These are phyloP conservation scores for Setophaga kirtlandii DNA, from an alignment of 2,113 vertebrate species.

Conservation along the genomic window DNA sequence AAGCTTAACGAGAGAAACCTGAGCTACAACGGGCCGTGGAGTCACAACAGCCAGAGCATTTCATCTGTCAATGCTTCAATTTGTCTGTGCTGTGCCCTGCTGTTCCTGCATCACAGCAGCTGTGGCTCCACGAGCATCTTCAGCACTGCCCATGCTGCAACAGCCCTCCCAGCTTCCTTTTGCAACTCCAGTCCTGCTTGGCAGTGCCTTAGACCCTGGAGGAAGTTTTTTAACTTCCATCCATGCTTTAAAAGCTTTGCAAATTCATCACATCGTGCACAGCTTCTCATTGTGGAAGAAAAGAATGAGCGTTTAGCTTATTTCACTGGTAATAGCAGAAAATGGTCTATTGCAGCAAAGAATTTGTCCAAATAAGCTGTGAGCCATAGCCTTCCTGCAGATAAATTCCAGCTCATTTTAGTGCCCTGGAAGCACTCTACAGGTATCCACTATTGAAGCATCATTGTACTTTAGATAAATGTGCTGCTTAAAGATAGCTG, in stretches of 20 bases:
- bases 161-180: background rate
- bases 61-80: background rate
- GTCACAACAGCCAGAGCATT: background rate
- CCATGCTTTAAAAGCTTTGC: background rate
- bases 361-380: slow-evolving; percentile 35
- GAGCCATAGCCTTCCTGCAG: background rate
- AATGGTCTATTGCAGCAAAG: slow-evolving; percentile 1
- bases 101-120: background rate
- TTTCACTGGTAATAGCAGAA: slow-evolving; percentile 17
- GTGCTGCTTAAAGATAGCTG: background rate
- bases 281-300: background rate
- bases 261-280: background rate
- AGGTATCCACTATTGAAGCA: background rate
- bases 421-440: background rate
- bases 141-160: background rate
- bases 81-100: background rate
- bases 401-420: background rate
- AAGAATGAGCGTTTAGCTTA: background rate
- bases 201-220: background rate
- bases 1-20: background rate
- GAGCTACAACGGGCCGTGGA: background rate
- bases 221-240: slow-evolving; percentile 8
- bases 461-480: background rate
- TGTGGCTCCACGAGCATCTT: background rate
- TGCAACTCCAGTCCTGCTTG: background rate